phyloP scores from a whole-genome alignment of 2,888 invertebrate species.

The Cheilosia pagana region DNA sequence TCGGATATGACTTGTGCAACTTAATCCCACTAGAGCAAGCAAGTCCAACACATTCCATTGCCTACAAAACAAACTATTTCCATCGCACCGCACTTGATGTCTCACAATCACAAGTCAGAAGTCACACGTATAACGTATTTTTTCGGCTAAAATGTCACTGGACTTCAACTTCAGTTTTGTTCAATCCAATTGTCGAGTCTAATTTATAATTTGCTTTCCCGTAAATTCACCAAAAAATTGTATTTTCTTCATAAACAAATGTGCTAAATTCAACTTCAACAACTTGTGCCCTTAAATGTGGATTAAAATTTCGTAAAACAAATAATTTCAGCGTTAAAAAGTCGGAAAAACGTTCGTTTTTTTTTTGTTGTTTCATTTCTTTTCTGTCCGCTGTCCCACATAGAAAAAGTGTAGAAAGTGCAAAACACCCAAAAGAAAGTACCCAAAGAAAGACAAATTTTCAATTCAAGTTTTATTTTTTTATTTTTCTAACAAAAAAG shows the following conservation, averaged over 20 bases:
- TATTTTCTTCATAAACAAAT: conserved; percentile 9
- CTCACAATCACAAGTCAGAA: conserved; percentile 31
- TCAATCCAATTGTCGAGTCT: conserved; percentile 59
- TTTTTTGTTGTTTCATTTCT: conserved; percentile 58
- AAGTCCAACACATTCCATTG: not conserved
- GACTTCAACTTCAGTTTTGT: conserved; percentile 63
- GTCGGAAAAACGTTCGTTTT: conserved; percentile 47
- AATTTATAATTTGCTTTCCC: conserved; percentile 26
- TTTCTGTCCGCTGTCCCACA: conserved; percentile 60
- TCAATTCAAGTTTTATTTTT: not conserved
- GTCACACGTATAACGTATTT: no score
- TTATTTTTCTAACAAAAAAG: conserved; percentile 6
- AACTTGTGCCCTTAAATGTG: conserved; percentile 2
- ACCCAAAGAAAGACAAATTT: conserved; percentile 27
- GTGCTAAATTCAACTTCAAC: conserved; percentile 39
- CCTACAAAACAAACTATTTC: conserved; percentile 48
- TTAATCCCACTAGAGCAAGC: conserved; percentile 20
- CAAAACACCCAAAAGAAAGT: conserved; percentile 61
- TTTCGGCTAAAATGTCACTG: conserved; percentile 66
- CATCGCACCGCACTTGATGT: conserved; percentile 46
- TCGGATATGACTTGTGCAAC: conserved; percentile 19
- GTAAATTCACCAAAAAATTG: conserved; percentile 31
- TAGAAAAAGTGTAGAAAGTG: conserved; percentile 72
- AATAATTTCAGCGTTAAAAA: conserved; percentile 35
- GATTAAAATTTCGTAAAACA: conserved; percentile 5